phyloP scores from a whole-genome alignment of 2,888 invertebrate genomes.

The Clitarchus hookeri region DNA sequence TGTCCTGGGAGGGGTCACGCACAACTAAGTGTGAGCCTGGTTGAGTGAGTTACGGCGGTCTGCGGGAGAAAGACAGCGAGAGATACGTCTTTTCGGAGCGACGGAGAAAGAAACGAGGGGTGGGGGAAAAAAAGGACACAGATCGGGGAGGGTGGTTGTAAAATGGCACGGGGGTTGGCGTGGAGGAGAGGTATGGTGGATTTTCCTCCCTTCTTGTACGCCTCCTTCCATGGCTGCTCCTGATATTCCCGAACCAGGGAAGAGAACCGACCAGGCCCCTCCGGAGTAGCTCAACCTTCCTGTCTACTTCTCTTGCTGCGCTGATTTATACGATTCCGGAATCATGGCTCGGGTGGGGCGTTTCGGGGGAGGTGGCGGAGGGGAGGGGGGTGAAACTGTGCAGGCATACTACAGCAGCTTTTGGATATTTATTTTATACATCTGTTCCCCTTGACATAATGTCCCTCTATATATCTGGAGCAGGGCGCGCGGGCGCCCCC shows the following conservation, averaged over 20 bases:
- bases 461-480: conserved; percentile 66
- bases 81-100: conserved; percentile 4
- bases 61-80: neutral
- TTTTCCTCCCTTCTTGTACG: conserved; percentile 47
- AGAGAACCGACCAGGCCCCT: neutral
- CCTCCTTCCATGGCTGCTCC: conserved; percentile 25
- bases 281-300: conserved; percentile 9
- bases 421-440: conserved; percentile 64
- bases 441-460: conserved; percentile 68
- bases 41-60: conserved; percentile 33
- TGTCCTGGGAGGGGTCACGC: conserved; percentile 23
- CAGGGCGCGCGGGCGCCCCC: neutral
- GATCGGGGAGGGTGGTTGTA: neutral
- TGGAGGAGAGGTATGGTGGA: neutral
- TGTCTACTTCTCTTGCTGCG: conserved; percentile 41
- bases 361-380: neutral
- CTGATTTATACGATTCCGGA: conserved; percentile 67
- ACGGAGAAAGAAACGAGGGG: neutral
- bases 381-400: neutral
- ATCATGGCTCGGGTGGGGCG: conserved; percentile 56
- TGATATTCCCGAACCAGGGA: conserved; percentile 10
- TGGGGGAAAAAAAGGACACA: too few relatives aligned
- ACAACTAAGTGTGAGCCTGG: conserved; percentile 10
- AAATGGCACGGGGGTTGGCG: too few relatives aligned
- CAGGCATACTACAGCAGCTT: conserved; percentile 52